A percentile compares a stretch with the other conserved stretches of the same genome.
These are phyloP conservation scores for Diloba caeruleocephala DNA, from an alignment of 2,888 invertebrate genomes.

Conservation along the genomic window DNA sequence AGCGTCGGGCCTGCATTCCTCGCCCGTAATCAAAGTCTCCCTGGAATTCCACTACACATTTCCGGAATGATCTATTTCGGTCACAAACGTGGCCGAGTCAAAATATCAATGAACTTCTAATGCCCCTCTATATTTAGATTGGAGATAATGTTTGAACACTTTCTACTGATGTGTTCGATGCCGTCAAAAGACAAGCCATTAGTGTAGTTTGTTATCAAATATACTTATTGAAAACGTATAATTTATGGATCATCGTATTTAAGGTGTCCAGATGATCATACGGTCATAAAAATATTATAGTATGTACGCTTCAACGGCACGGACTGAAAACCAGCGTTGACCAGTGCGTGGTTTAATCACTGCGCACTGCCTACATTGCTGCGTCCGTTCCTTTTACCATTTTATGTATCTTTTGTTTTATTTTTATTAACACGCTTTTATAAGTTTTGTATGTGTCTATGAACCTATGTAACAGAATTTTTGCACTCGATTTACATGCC, in stretches of 20 bases:
- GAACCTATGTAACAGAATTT: no score
- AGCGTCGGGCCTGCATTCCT: slow-evolving; percentile 35
- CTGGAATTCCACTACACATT: slow-evolving; percentile 57
- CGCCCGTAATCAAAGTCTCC: slow-evolving; percentile 52
- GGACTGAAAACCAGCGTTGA: no score
- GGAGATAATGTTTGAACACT: slow-evolving; percentile 50
- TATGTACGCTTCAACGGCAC: no score
- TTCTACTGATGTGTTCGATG: slow-evolving; percentile 41
- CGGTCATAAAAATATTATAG: no score
- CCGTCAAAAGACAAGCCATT: slow-evolving; percentile 36
- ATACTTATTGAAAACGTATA: slow-evolving; percentile 2
- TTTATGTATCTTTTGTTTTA: no score
- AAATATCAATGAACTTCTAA: slow-evolving; percentile 59
- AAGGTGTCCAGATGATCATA: no score
- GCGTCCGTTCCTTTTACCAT: no score
- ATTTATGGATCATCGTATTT: background rate
- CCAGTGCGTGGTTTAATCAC: no score
- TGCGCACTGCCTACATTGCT: no score
- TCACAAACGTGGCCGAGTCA: slow-evolving; percentile 49
- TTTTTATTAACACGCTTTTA: no score
- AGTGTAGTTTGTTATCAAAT: slow-evolving; percentile 9
- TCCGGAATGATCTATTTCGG: slow-evolving; percentile 60
- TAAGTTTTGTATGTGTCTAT: no score
- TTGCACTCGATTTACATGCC: no score
- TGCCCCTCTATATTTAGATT: slow-evolving; percentile 57